Evolutionary conservation across 2,113 vertebrate genomes (phyloP), one percentile per base, ranked within the genome.

Genomic region (Leiothrix lutea): DNA sequence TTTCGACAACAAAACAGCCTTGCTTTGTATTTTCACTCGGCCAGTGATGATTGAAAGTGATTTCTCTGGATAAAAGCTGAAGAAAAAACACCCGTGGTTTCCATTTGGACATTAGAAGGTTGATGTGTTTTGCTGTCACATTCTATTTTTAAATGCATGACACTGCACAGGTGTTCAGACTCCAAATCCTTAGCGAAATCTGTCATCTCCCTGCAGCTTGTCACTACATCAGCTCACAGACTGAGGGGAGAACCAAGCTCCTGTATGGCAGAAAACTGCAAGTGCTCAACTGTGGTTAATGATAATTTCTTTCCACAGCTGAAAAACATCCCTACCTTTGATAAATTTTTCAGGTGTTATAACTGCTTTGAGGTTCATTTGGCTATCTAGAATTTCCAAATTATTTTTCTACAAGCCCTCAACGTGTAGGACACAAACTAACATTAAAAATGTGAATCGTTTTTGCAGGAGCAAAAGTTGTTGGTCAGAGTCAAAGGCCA

Each of bases 131-230:
- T 93, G 86, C 90, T 96, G 88, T 86, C 93, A 94, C 69, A 1
- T 81, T 81, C 94, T 94, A 78, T 96, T 96, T 96, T 96, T 86
- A 90, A 96, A 97, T 86, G 93, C 90, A 95, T 95, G 94, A 94
- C 93, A 95, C 72, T 73, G 86, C 96, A 94, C 95, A 96, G 96
- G 96, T 96, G 94, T 97, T 96, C 93, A 94, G 92, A 67, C 48
- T 93, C 65, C 57, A 90, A 83, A 95, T 95, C 94, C 92, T 96
- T 31, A 17, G 72, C 21, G 8, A 80, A 95, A 96, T 86, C 94
- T 97, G 94, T 94, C 90, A 95, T 90, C 57, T 86, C 90, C 72
- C 75, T 3, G 16, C 94, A 81, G 79, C 85, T 90, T 94, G 93
- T 97, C 95, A 96, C 85, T 74, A 21, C 40, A 53, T 60, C 85